phyloP scores from a whole-genome alignment of 1,140 invertebrate species.

The Babylonia areolata region DNA sequence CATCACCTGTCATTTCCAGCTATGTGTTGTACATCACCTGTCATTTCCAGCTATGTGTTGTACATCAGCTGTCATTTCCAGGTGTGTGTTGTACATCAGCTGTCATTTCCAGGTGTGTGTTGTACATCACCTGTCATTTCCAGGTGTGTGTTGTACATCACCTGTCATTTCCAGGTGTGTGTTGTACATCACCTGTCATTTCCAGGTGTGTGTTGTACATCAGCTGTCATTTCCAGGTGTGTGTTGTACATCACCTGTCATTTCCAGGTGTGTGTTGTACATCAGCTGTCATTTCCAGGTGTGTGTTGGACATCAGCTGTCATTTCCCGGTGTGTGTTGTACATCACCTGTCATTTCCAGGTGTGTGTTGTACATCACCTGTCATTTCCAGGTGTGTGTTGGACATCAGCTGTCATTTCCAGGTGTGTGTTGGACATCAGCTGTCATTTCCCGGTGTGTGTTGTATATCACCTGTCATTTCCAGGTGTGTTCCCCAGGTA shows the following conservation, averaged over 20 bases:
- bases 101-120: too few species aligned
- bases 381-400: conserved; percentile 60
- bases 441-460: conserved; percentile 56
- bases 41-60: too few species aligned
- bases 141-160: conserved; percentile 69
- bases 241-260: neutral
- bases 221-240: too few species aligned
- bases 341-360: too few species aligned
- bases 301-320: neutral
- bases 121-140: neutral
- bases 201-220: conserved; percentile 66
- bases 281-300: too few species aligned
- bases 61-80: conserved; percentile 29
- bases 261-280: conserved; percentile 64
- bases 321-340: conserved; percentile 62
- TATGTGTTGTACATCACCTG: too few species aligned
- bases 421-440: neutral
- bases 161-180: too few species aligned
- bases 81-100: too few species aligned
- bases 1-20: conserved; percentile 33
- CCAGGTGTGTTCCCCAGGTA: too few species aligned
- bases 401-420: too few species aligned
- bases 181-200: neutral
- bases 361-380: neutral
- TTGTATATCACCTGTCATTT: too few species aligned